These are phyloP conservation scores for Caenorhabditis sp. DNA, from an alignment of 2,888 invertebrate genomes.

Conservation along the genomic window DNA sequence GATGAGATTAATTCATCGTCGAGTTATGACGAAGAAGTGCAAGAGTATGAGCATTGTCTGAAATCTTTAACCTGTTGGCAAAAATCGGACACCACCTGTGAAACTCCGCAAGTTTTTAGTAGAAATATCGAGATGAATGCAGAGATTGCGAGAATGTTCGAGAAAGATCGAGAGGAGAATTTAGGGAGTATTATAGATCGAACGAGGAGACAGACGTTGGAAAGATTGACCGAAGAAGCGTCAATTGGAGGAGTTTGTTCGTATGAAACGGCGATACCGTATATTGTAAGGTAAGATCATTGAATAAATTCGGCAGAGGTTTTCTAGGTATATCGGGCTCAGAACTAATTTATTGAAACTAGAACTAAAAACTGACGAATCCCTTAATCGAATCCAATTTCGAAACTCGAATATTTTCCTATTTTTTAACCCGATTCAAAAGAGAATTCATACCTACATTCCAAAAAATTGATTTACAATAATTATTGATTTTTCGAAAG, in stretches of 20 bases:
- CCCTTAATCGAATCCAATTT: no score
- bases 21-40: not conserved
- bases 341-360: no score
- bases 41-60: slow-evolving; percentile 7
- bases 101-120: slow-evolving; percentile 21
- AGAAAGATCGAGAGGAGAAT: slow-evolving; percentile 1
- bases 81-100: slow-evolving; percentile 12
- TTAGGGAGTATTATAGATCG: no score
- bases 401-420: no score
- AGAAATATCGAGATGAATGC: slow-evolving; percentile 23
- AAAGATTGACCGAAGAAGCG: slow-evolving; percentile 11
- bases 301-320: no score
- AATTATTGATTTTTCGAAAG: no score
- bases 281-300: slow-evolving; percentile 12
- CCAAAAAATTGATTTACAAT: no score
- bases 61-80: slow-evolving; percentile 23
- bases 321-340: no score
- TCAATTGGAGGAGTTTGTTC: slow-evolving; percentile 28
- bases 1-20: not conserved
- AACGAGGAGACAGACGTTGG: slow-evolving; percentile 1
- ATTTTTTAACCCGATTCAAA: no score
- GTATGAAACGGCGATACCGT: slow-evolving; percentile 30
- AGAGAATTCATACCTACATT: no score
- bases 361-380: no score
- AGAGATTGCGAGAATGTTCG: slow-evolving; percentile 9